A percentile compares a stretch with the other conserved stretches of the same genome.
Evolutionary conservation across 2,888 invertebrate genomes (phyloP).

Genomic region (Cerceris ruficornis): DNA sequence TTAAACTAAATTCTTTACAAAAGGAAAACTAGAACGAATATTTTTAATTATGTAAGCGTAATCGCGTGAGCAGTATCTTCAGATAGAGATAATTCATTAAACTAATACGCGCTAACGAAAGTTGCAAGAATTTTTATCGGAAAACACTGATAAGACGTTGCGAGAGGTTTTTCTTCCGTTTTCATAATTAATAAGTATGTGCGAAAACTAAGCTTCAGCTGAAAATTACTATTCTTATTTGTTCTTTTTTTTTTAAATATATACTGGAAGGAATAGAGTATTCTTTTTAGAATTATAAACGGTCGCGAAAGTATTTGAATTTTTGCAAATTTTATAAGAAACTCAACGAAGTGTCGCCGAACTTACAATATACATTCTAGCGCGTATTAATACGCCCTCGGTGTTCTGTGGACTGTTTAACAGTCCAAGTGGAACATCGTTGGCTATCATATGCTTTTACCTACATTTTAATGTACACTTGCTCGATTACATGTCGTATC

Average conservation of each 20-base stretch:
- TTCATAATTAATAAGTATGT: no score
- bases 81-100: conserved; percentile 15
- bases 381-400: conserved; percentile 27
- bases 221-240: no score
- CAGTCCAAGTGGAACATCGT: conserved; percentile 44
- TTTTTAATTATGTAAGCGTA: conserved; percentile 46
- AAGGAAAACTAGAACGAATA: conserved; percentile 4
- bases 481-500: conserved; percentile 39
- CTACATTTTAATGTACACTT: conserved; percentile 55
- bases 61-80: conserved; percentile 44
- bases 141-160: background rate
- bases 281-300: no score
- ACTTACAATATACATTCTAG: conserved; percentile 26
- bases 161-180: no score
- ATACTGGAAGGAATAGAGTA: no score
- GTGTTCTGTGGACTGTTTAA: conserved; percentile 46
- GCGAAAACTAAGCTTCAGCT: no score
- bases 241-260: no score
- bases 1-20: conserved; percentile 9
- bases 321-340: conserved; percentile 27
- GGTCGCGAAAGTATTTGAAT: no score
- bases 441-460: conserved; percentile 41
- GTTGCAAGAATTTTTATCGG: conserved; percentile 16
- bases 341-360: conserved; percentile 33
- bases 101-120: conserved; percentile 24